Conservation (phyloP, 2,797 vertebrate genomes). For the Peromyscus aztecus region DNA sequence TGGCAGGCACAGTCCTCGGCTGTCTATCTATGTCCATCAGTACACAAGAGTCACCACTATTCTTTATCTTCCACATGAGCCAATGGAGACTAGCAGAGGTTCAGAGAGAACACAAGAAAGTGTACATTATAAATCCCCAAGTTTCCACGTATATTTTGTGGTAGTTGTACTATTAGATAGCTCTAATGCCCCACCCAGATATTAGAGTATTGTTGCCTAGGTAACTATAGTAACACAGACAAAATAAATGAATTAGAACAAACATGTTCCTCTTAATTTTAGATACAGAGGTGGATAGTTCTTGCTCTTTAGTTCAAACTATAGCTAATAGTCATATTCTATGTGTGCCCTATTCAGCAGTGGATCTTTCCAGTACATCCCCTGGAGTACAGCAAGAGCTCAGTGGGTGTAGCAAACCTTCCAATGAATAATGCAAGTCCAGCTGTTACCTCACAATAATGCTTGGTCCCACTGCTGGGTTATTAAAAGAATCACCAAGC, state of each 20-base stretch:
- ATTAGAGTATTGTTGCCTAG: not conserved
- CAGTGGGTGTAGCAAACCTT: not conserved
- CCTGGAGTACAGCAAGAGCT: not conserved
- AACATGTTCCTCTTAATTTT: constrained; percentile 27
- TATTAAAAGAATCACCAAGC: not conserved
- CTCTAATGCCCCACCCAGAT: not conserved
- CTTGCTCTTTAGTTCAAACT: constrained; percentile 3
- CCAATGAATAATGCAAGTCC: not conserved
- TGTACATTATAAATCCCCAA: not conserved
- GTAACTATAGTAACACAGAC: not conserved
- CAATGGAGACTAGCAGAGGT: not conserved
- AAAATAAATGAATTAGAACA: constrained; percentile 29
- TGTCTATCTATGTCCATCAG: not conserved
- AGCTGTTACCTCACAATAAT: not conserved
- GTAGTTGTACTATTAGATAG: not conserved
- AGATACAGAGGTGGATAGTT: not conserved
- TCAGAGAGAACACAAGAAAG: not conserved
- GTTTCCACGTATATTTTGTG: not conserved
- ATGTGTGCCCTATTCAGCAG: not conserved
- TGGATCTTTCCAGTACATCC: not conserved
- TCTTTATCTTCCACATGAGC: constrained; percentile 41
- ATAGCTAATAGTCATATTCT: not conserved
- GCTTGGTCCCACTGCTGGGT: not conserved
- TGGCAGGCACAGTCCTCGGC: not conserved
- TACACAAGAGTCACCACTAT: not conserved